Evolutionary conservation across 1,140 invertebrate species (phyloP).

Genomic region (Cydia fagiglandana): DNA sequence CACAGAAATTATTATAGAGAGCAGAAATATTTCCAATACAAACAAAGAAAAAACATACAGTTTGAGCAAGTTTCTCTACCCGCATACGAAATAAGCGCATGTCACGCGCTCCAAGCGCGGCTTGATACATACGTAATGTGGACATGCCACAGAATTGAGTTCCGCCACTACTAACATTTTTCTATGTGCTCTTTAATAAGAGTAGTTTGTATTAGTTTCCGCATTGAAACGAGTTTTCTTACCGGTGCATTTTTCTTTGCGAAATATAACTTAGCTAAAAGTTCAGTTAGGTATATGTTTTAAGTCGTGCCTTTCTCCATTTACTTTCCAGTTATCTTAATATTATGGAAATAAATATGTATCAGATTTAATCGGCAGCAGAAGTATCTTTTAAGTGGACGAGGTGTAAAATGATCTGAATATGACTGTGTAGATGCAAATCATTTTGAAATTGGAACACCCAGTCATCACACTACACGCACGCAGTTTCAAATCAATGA

Average conservation of each 20-base stretch:
- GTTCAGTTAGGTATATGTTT: no score
- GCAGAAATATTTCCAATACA: constrained; percentile 35
- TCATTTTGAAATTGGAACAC: no score
- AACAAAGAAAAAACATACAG: constrained; percentile 34
- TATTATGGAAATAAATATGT: no score
- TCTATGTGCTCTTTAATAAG: constrained; percentile 30
- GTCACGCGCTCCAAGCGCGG: constrained; percentile 32
- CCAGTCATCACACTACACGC: not conserved
- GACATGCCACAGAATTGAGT: constrained; percentile 31
- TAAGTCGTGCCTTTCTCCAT: no score
- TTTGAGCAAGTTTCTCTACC: constrained; percentile 34
- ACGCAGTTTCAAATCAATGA: constrained; percentile 35
- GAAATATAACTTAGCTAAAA: constrained; percentile 39
- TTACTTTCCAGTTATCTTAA: no score
- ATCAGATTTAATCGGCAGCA: no score
- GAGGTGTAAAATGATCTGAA: no score
- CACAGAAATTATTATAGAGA: constrained; percentile 29
- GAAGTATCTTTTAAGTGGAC: no score
- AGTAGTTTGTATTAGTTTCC: constrained; percentile 31
- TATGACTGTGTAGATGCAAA: no score
- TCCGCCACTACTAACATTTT: constrained; percentile 22
- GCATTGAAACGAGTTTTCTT: constrained; percentile 40
- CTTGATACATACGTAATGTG: constrained; percentile 36
- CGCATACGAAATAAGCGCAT: constrained; percentile 35
- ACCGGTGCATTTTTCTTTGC: constrained; percentile 36